A percentile compares a stretch with the other conserved stretches of the same genome.
These are phyloP conservation scores for Leptoteleia sp. DNA, from an alignment of 1,140 invertebrate species.

Conservation along the genomic window DNA sequence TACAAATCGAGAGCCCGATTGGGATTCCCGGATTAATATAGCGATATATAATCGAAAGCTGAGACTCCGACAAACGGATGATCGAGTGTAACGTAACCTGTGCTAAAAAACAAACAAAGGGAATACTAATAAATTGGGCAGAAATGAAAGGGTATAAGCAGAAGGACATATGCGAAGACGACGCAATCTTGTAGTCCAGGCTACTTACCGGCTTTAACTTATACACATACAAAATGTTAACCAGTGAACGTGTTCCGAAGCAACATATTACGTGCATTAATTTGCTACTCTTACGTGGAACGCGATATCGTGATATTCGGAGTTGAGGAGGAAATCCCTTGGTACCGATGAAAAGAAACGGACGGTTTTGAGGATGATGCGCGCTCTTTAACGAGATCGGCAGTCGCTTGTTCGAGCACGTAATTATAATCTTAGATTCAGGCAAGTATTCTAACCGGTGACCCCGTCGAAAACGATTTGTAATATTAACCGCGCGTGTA, in stretches of 20 bases:
- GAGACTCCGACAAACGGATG: constrained; percentile 73
- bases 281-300: constrained; percentile 73
- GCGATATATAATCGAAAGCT: constrained; percentile 80
- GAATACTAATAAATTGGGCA: constrained; percentile 52
- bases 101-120: constrained; percentile 48
- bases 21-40: constrained; percentile 78
- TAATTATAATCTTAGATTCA: constrained; percentile 79
- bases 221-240: constrained; percentile 72
- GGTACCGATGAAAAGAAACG: constrained; percentile 50
- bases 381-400: constrained; percentile 74
- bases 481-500: constrained; percentile 71
- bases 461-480: constrained; percentile 72
- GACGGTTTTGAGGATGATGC: constrained; percentile 21
- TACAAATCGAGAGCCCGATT: constrained; percentile 78
- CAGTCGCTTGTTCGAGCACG: constrained; percentile 69
- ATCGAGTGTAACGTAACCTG: constrained; percentile 61
- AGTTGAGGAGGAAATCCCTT: constrained; percentile 56
- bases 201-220: constrained; percentile 71
- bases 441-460: constrained; percentile 72
- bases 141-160: constrained; percentile 44
- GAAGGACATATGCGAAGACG: constrained; percentile 43
- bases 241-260: constrained; percentile 75
- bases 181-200: constrained; percentile 56
- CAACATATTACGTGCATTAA: constrained; percentile 80
- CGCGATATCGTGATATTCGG: constrained; percentile 74